These are phyloP conservation scores for Sylvietta virens DNA, from an alignment of 2,113 vertebrate genomes.

Conservation along the genomic window DNA sequence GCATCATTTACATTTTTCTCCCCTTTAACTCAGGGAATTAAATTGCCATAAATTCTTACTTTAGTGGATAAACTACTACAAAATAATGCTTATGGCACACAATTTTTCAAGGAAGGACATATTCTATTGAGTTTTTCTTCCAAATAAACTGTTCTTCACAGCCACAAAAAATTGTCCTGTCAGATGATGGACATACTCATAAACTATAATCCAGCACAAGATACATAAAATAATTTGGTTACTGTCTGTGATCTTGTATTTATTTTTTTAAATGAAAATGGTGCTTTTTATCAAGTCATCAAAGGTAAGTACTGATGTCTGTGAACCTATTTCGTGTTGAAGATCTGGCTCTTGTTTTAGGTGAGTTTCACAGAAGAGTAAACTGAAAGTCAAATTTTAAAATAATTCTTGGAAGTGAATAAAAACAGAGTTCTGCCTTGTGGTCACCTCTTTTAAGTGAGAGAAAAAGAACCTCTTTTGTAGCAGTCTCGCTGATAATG, in stretches of 20 bases:
- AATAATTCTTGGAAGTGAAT: not conserved
- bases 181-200: not conserved
- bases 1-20: constrained; percentile 39
- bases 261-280: not conserved
- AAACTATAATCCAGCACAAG: not conserved
- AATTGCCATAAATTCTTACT: constrained; percentile 51
- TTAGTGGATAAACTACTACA: constrained; percentile 33
- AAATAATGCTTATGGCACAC: constrained; percentile 2
- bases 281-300: not conserved
- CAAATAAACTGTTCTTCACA: not conserved
- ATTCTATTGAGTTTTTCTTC: constrained; percentile 36
- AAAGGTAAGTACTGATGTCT: not conserved
- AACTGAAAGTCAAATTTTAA: not conserved
- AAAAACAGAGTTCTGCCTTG: not conserved
- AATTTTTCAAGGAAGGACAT: constrained; percentile 4
- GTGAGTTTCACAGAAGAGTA: not conserved
- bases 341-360: not conserved
- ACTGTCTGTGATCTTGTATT: not conserved
- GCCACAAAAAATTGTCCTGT: not conserved
- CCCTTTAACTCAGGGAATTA: constrained; percentile 56
- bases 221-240: not conserved
- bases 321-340: not conserved
- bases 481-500: not conserved
- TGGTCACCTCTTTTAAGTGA: not conserved
- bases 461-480: not conserved